Conservation (phyloP, 2,113 vertebrate species). For the Petaurus breviceps region DNA sequence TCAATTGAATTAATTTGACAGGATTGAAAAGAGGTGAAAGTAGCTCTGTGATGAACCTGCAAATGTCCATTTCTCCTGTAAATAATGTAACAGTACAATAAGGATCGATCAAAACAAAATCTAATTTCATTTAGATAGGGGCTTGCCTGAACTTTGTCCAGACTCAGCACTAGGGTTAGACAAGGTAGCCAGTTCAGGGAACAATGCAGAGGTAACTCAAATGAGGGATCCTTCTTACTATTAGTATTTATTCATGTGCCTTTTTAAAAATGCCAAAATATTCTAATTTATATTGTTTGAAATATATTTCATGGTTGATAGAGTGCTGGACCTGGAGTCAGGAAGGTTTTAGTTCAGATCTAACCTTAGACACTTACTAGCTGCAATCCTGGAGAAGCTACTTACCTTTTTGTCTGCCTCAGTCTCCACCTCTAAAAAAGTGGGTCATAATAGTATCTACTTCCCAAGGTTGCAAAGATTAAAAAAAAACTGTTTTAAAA, state of each 20-base stretch:
- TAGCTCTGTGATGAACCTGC: too few species aligned
- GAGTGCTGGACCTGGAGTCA: background rate
- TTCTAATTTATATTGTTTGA: background rate
- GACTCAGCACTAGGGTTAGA: too few species aligned
- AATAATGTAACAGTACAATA: too few species aligned
- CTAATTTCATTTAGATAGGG: too few species aligned
- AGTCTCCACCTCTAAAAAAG: background rate
- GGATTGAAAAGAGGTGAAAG: too few species aligned
- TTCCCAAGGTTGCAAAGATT: background rate
- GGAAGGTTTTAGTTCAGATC: background rate
- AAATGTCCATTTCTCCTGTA: too few species aligned
- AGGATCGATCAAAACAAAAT: too few species aligned
- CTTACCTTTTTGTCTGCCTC: background rate
- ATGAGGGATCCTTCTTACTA: background rate
- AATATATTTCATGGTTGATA: background rate
- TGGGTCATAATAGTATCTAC: background rate
- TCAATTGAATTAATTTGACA: too few species aligned
- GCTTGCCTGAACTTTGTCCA: too few species aligned
- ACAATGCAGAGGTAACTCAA: background rate
- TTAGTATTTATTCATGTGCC: background rate
- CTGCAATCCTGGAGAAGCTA: background rate
- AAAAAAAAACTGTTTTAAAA: background rate
- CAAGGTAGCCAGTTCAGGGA: background rate
- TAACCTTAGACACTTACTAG: background rate
- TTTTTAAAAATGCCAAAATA: background rate